These are phyloP conservation scores for Episyrphus balteatus DNA, from an alignment of 1,140 invertebrate species.

Conservation along the genomic window DNA sequence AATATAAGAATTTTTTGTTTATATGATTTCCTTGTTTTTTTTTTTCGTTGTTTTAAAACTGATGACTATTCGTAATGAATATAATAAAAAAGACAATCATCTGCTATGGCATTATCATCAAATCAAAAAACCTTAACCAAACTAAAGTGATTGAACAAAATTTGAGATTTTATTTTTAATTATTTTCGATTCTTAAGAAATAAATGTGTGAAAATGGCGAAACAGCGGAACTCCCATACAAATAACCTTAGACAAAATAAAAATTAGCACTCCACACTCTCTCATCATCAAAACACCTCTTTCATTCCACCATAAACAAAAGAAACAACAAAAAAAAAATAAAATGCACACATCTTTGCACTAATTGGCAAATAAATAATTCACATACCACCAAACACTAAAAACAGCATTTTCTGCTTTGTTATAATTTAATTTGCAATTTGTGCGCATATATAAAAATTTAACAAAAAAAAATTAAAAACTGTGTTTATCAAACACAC, in stretches of 20 bases:
- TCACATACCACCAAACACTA: background rate
- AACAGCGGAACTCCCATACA: constrained; percentile 4
- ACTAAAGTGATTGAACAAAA: too few species aligned
- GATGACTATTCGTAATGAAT: too few species aligned
- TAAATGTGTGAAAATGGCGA: background rate
- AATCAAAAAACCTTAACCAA: too few species aligned
- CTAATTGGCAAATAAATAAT: background rate
- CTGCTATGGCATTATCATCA: too few species aligned
- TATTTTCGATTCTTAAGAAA: too few species aligned
- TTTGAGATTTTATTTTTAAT: too few species aligned
- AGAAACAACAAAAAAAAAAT: background rate
- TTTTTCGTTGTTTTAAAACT: too few species aligned
- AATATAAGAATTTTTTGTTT: too few species aligned
- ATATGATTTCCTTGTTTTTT: too few species aligned
- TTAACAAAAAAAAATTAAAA: background rate
- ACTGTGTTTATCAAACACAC: too few species aligned
- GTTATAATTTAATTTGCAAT: background rate
- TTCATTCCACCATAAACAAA: background rate
- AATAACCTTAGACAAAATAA: background rate
- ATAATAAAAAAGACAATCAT: too few species aligned
- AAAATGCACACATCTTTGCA: background rate
- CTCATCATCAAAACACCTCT: background rate
- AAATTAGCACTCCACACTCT: background rate
- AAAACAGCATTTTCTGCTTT: background rate
- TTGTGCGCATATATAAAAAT: background rate